These are phyloP conservation scores for Anguilla japonica DNA, from an alignment of 2,113 vertebrate species.

Conservation along the genomic window DNA sequence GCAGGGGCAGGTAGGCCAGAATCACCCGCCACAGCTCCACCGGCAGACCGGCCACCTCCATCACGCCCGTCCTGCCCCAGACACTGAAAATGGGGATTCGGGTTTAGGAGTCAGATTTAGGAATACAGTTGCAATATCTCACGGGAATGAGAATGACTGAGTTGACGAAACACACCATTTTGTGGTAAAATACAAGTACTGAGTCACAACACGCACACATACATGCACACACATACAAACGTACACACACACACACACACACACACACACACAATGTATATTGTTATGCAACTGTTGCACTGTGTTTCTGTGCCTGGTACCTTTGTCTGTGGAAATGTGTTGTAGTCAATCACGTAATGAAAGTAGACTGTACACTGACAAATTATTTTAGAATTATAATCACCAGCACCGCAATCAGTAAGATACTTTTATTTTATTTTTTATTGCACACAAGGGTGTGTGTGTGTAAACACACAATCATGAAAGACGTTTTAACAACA, in stretches of 20 bases:
- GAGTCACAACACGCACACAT: too few relatives aligned
- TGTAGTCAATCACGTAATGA: too few relatives aligned
- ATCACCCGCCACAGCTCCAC: constrained; percentile 85
- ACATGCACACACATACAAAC: too few relatives aligned
- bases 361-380: too few relatives aligned
- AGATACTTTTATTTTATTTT: too few relatives aligned
- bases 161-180: too few relatives aligned
- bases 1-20: constrained; percentile 77
- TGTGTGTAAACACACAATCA: neutral
- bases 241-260: neutral
- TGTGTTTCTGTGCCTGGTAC: neutral
- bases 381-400: too few relatives aligned
- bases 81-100: neutral
- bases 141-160: neutral
- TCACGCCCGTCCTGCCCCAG: constrained; percentile 24
- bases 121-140: neutral
- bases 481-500: too few relatives aligned
- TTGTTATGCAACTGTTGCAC: neutral
- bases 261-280: neutral
- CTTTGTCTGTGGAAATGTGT: neutral
- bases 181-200: neutral
- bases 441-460: too few relatives aligned
- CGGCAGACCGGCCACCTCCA: constrained; percentile 75
- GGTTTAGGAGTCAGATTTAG: neutral
- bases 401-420: too few relatives aligned